A percentile compares a stretch with the other conserved stretches of the same genome.
phyloP scores from a whole-genome alignment of 37 sponge, comb jelly and placozoan species.

The Mnemiopsis leidyi region DNA sequence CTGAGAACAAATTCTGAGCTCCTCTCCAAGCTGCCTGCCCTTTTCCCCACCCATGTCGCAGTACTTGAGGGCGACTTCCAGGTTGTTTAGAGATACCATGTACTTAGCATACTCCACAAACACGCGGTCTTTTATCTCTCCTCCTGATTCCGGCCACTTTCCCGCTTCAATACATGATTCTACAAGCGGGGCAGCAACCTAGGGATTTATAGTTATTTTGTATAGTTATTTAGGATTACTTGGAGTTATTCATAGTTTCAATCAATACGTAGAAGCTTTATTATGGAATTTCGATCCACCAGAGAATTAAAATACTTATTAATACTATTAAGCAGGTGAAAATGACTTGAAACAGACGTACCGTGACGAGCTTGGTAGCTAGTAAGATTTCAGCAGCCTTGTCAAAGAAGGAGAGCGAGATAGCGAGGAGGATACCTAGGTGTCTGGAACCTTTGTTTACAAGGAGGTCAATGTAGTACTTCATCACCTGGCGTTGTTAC shows the following conservation, averaged over 20 bases:
- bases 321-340: no score
- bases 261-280: no score
- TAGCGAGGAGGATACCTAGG: constrained; percentile 24
- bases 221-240: no score
- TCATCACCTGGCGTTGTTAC: constrained; percentile 18
- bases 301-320: no score
- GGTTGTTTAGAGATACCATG: constrained; percentile 42
- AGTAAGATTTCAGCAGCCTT: constrained; percentile 33
- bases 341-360: neutral
- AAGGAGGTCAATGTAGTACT: constrained; percentile 44
- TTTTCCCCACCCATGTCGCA: constrained; percentile 57
- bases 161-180: constrained; percentile 47
- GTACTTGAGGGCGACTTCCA: neutral
- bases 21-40: constrained; percentile 42
- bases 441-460: constrained; percentile 42
- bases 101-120: constrained; percentile 65
- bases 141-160: constrained; percentile 47
- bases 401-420: constrained; percentile 15
- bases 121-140: constrained; percentile 4
- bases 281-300: no score
- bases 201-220: neutral
- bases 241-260: no score
- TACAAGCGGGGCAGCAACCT: constrained; percentile 48
- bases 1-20: constrained; percentile 28
- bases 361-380: constrained; percentile 59